Percentiles rank a stretch among this genome's conserved stretches.
phyloP scores from a whole-genome alignment of 2,113 vertebrate species.

The Opisthocomus hoazin region DNA sequence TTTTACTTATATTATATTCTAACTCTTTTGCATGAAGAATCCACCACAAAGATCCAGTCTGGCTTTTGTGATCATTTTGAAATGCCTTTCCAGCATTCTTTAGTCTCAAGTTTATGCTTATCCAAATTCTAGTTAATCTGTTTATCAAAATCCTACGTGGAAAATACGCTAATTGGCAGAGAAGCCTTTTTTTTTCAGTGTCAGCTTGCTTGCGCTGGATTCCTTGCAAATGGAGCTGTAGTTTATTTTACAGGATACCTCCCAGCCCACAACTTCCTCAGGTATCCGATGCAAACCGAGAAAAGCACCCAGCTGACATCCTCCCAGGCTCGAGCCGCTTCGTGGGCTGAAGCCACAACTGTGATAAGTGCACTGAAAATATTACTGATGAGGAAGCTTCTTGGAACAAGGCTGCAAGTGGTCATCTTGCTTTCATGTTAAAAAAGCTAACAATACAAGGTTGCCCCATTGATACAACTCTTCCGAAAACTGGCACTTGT shows the following conservation, averaged over 20 bases:
- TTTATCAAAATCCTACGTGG: neutral
- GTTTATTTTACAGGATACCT: slow-evolving; percentile 4
- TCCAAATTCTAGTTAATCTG: neutral
- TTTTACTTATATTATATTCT: neutral
- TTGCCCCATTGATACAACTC: neutral
- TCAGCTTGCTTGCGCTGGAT: neutral
- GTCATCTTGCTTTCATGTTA: neutral
- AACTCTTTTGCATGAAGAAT: neutral
- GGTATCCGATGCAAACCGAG: neutral
- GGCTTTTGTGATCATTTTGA: neutral
- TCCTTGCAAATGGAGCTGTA: neutral
- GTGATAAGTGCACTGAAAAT: slow-evolving; percentile 1
- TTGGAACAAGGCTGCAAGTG: neutral
- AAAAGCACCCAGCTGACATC: neutral
- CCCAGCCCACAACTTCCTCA: slow-evolving; percentile 14
- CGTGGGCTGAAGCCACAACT: neutral
- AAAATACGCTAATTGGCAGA: neutral
- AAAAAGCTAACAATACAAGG: neutral
- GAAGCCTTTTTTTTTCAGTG: neutral
- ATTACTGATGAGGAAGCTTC: slow-evolving; percentile 12
- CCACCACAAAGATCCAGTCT: neutral
- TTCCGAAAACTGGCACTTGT: neutral
- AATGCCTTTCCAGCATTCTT: neutral
- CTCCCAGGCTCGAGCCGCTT: neutral
- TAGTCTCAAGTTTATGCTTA: neutral